Evolutionary conservation across 2,797 vertebrate genomes (phyloP).

Genomic region (Cynodonichthys magdalenae): DNA sequence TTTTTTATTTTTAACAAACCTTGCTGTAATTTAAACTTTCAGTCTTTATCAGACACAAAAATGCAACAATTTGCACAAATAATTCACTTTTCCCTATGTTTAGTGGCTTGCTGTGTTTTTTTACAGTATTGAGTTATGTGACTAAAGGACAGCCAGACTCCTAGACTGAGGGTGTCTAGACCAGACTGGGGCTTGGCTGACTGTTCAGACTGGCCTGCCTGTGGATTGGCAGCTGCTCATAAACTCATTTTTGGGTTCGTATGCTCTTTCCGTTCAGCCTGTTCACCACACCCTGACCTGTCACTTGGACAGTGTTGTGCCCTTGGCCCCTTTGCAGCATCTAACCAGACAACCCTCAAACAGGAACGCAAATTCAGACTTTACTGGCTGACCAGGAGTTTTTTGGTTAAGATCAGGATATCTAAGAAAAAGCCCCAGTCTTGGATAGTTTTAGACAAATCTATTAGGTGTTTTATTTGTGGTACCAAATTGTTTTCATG

Average conservation of each 20-base stretch:
- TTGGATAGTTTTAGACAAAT: constrained; percentile 20
- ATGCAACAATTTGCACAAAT: constrained; percentile 38
- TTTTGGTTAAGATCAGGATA: constrained; percentile 35
- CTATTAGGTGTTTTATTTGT: constrained; percentile 16
- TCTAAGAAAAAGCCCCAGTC: constrained; percentile 43
- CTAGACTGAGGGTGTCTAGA: constrained; percentile 62
- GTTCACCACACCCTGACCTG: constrained; percentile 78
- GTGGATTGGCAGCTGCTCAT: constrained; percentile 74
- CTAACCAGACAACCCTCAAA: constrained; percentile 19
- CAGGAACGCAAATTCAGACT: constrained; percentile 57
- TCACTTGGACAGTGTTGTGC: constrained; percentile 66
- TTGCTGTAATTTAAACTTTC: constrained; percentile 13
- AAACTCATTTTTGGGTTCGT: constrained; percentile 68
- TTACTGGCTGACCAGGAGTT: constrained; percentile 37
- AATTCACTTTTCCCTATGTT: constrained; percentile 27
- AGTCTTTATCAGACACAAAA: constrained; percentile 28
- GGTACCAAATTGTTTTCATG: background rate
- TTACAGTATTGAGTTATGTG: constrained; percentile 49
- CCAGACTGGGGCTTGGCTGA: constrained; percentile 77
- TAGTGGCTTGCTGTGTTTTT: constrained; percentile 34
- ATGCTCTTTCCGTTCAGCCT: constrained; percentile 77
- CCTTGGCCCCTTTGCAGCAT: constrained; percentile 46
- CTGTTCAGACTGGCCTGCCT: constrained; percentile 56
- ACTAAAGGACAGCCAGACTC: constrained; percentile 50
- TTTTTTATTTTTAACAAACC: constrained; percentile 17